Evolutionary conservation across 2,113 vertebrate species (phyloP).

Genomic region (Bos taurus): DNA sequence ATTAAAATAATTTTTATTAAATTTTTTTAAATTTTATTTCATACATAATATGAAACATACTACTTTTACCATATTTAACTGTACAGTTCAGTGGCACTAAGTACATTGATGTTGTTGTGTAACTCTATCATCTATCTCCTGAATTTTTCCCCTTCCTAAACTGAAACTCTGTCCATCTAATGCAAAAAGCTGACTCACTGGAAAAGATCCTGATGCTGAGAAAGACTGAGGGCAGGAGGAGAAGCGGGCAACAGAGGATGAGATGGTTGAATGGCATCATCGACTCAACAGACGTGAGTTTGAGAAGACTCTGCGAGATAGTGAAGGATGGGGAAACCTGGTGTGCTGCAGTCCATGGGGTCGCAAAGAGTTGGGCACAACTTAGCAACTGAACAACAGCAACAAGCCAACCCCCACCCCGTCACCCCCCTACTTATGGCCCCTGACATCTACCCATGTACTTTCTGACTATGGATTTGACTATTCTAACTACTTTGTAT

Average conservation of each 20-base stretch:
- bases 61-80: background rate
- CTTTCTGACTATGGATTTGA: background rate
- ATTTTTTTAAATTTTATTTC: too few relatives aligned
- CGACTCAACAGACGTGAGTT: fast-evolving
- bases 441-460: background rate
- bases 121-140: background rate
- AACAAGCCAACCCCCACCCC: background rate
- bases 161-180: background rate
- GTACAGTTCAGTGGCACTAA: background rate
- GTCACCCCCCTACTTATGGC: background rate
- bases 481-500: background rate
- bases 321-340: background rate
- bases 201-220: background rate
- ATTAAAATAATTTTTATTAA: too few relatives aligned
- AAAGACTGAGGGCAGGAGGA: background rate
- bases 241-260: background rate
- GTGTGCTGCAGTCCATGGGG: background rate
- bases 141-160: background rate
- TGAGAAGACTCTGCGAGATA: background rate
- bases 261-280: background rate
- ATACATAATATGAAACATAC: background rate
- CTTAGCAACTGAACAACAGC: background rate
- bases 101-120: fast-evolving
- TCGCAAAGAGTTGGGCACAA: background rate
- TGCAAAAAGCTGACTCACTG: background rate